Percentiles rank a stretch among this genome's conserved stretches.
phyloP scores from a whole-genome alignment of 2,113 vertebrate species.

The Calypte anna region DNA sequence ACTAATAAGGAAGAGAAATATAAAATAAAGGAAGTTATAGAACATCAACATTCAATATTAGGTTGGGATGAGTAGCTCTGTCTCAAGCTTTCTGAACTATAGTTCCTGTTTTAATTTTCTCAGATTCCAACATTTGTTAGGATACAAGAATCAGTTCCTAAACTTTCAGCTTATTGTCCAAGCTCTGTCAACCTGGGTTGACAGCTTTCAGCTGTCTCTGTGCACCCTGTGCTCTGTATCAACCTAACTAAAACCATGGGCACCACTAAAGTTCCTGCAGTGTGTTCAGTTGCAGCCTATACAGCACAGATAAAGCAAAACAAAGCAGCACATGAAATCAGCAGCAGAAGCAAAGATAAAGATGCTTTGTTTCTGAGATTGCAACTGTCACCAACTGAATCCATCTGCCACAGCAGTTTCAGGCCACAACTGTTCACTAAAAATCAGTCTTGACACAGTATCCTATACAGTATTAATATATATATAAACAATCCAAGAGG shows the following conservation, averaged over 20 bases:
- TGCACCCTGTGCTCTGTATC: neutral
- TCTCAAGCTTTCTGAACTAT: neutral
- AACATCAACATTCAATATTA: neutral
- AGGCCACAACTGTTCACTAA: neutral
- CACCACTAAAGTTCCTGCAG: neutral
- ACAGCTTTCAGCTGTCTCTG: neutral
- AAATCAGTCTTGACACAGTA: neutral
- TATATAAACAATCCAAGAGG: no score
- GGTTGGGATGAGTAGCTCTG: neutral
- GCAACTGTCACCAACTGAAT: neutral
- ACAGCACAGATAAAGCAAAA: neutral
- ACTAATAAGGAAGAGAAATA: neutral
- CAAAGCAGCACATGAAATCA: neutral
- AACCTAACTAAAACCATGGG: neutral
- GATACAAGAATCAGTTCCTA: neutral
- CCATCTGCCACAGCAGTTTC: neutral
- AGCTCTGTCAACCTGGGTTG: neutral
- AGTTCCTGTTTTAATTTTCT: neutral
- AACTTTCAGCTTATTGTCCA: neutral
- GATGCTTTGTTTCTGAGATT: neutral
- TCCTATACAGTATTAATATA: neutral
- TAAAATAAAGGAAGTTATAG: neutral
- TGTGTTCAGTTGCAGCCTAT: accelerated
- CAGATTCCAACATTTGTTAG: neutral
- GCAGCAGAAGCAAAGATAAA: neutral